Base-by-base conservation (phyloP, 2,113 vertebrate genomes). In the Etia nguti region DNA sequence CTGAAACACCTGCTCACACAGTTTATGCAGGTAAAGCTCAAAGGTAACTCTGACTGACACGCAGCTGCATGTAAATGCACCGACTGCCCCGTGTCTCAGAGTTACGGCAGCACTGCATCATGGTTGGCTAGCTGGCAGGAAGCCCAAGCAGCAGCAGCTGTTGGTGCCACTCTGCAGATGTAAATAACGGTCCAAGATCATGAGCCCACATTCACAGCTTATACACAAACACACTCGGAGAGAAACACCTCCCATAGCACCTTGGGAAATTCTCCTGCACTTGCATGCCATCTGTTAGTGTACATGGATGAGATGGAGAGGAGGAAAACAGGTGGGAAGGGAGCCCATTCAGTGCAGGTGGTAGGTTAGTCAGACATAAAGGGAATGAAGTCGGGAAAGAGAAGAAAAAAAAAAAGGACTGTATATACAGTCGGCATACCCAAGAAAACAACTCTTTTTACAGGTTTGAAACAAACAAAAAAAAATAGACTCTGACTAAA, bases 171-270 rank as follows among this genome's bases (percentile, higher is more conserved):
- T 16, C 65, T 48, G 68, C 89, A 59, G 70, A 90, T 88, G 91
- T 92, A 91, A 94, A 95, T 89, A 92, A 26, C 38, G 2, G 48
- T 26, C 89, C 59, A 26, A 86, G 88, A 90, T 92, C 88, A 79
- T 4, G 55, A 62, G 31, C 11, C 9, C 57, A 34, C 62, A 36
- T 59, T 88, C 57, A 16, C 81, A 84, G 77, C 41, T 70, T 55
- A 62, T 77, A 87, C 87, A 83, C 83, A 87, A 80, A 90, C 80
- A 79, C 6, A 1, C 34, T 70, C 5, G 8, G 41, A 16, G 80
- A 90, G 77, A 73, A 68, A 82, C 50, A 36, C 89, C 86, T 90
- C 92, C 92, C 88, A 88, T 88, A 10, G 68, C 82, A 89, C 65
- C 80, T 34, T 85, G 70, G 57, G 87, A 89, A 80, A 84, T 56